Conservation (phyloP, 2,888 invertebrate genomes). For the Flexamia atlantica region DNA sequence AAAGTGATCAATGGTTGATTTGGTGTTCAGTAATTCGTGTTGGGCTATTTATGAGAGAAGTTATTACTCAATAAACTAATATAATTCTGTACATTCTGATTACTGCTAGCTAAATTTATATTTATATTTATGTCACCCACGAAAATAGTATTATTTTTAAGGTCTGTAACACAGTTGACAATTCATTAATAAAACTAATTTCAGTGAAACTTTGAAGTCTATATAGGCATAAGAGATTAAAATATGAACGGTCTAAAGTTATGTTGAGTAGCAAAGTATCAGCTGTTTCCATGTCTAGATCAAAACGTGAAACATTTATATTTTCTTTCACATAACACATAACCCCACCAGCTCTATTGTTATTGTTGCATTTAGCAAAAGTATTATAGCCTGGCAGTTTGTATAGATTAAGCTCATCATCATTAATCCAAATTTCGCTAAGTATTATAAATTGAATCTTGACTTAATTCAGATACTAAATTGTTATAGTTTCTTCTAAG, state of each 20-base stretch:
- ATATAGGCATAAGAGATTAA: background rate
- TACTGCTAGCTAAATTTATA: too few species aligned
- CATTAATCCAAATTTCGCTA: conserved; percentile 7
- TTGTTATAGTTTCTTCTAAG: conserved; percentile 22
- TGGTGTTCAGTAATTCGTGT: too few species aligned
- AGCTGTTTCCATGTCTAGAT: background rate
- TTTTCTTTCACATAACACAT: background rate
- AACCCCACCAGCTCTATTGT: background rate
- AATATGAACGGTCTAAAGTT: background rate
- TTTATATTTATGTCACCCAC: too few species aligned
- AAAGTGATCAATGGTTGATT: too few species aligned
- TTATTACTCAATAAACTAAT: too few species aligned
- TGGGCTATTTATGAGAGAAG: too few species aligned
- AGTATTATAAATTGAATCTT: conserved; percentile 12
- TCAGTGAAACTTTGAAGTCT: background rate
- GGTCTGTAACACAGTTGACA: too few species aligned
- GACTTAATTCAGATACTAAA: background rate
- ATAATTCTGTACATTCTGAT: too few species aligned
- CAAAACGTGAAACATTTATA: background rate
- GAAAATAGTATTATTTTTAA: too few species aligned
- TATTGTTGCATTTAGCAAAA: conserved; percentile 18
- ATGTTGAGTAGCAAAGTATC: background rate
- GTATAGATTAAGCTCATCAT: background rate
- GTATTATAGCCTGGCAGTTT: conserved; percentile 29
- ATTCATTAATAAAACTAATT: background rate